phyloP scores from a whole-genome alignment of 2,113 vertebrate species.

The Equus przewalskii region DNA sequence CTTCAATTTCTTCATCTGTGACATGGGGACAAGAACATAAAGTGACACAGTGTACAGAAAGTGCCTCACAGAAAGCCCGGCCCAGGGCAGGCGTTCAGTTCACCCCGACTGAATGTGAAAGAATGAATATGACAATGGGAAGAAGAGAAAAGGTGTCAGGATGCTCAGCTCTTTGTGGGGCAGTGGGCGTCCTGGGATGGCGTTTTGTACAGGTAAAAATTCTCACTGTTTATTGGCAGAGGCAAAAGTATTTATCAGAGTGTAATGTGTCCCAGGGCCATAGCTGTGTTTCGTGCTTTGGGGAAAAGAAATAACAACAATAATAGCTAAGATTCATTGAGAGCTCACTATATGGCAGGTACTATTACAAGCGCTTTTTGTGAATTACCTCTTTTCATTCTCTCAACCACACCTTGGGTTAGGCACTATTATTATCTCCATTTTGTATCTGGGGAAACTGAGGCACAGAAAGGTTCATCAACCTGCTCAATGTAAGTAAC shows the following conservation, averaged over 20 bases:
- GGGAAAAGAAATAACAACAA: neutral
- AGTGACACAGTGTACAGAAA: neutral
- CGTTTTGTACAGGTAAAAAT: neutral
- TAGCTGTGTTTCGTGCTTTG: neutral
- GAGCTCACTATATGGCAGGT: neutral
- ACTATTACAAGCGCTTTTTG: neutral
- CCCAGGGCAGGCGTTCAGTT: neutral
- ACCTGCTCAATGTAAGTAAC: neutral
- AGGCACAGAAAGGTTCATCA: neutral
- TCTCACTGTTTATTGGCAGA: neutral
- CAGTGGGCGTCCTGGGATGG: neutral
- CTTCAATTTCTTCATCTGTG: neutral
- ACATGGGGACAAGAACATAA: neutral
- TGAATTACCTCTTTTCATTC: neutral
- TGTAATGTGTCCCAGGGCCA: too few species aligned
- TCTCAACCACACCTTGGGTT: neutral
- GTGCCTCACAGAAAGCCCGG: neutral
- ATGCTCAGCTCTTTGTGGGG: neutral
- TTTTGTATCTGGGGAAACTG: conserved; percentile 2
- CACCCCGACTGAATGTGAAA: neutral
- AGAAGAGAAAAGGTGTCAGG: neutral
- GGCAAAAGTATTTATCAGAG: neutral
- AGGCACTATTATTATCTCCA: neutral
- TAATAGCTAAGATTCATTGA: neutral
- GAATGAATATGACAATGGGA: neutral